Conservation (phyloP, 2,113 vertebrate species). For the Channa argus region DNA sequence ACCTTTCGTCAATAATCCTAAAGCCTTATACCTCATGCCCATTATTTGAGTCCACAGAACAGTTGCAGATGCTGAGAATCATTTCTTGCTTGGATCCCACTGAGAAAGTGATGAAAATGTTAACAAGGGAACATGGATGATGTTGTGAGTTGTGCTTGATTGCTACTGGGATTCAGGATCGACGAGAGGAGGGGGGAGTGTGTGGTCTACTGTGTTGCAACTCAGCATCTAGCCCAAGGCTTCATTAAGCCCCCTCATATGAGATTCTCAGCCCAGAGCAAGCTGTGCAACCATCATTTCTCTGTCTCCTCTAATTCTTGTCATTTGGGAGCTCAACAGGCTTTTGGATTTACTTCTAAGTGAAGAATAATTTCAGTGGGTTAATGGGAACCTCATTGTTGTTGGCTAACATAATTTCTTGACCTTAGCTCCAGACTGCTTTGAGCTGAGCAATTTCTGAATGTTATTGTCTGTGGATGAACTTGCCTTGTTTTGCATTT, state of each 20-base stretch:
- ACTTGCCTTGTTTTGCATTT: slow-evolving; percentile 18
- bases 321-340: slow-evolving; percentile 71
- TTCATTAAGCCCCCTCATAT: slow-evolving; percentile 66
- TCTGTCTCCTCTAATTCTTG: slow-evolving; percentile 66
- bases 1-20: slow-evolving; percentile 34
- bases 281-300: slow-evolving; percentile 80
- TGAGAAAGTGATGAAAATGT: slow-evolving; percentile 74
- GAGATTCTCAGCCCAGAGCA: slow-evolving; percentile 64
- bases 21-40: slow-evolving; percentile 54
- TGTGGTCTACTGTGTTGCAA: slow-evolving; percentile 52
- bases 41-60: slow-evolving; percentile 37
- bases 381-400: slow-evolving; percentile 5
- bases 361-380: slow-evolving; percentile 44
- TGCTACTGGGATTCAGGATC: slow-evolving; percentile 54
- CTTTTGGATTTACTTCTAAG: slow-evolving; percentile 54
- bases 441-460: background rate
- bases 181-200: slow-evolving; percentile 27
- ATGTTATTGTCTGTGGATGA: background rate
- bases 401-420: slow-evolving; percentile 32
- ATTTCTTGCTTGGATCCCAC: slow-evolving; percentile 41
- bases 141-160: slow-evolving; percentile 43
- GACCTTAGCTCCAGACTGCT: background rate
- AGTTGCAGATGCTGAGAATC: slow-evolving; percentile 40
- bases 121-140: slow-evolving; percentile 43
- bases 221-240: slow-evolving; percentile 60